Evolutionary conservation across 2,888 invertebrate genomes (phyloP).

Genomic region (Cylindroiulus punctatus): DNA sequence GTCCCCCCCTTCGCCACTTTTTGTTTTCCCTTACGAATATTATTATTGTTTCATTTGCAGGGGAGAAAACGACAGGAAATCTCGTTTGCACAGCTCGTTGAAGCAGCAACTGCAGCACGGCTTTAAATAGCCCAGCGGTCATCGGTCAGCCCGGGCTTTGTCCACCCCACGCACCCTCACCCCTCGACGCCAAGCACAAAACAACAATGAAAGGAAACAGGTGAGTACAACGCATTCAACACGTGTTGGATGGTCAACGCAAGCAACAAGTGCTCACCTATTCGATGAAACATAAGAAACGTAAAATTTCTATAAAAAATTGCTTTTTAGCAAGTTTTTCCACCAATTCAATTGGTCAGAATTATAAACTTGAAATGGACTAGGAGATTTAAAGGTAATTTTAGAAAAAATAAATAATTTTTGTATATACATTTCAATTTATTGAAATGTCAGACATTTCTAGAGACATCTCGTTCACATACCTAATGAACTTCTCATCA

Average conservation of each 20-base stretch:
- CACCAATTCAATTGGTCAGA: not conserved
- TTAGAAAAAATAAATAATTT: no score
- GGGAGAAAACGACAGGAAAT: constrained; percentile 3
- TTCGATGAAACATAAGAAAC: no score
- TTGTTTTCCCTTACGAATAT: not conserved
- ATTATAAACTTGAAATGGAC: no score
- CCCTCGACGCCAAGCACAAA: not conserved
- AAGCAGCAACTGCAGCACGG: not conserved
- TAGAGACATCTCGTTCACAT: no score
- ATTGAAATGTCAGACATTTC: no score
- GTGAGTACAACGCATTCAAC: not conserved
- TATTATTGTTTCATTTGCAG: not conserved
- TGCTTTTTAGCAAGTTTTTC: not conserved
- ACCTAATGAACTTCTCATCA: no score
- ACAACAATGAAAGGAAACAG: constrained; percentile 44
- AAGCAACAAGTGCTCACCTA: not conserved
- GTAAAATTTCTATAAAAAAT: no score
- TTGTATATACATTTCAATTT: no score
- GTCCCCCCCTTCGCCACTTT: not conserved
- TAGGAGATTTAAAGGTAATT: no score
- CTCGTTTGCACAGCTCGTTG: not conserved
- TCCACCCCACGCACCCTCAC: not conserved
- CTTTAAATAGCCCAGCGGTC: not conserved
- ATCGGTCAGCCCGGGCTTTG: not conserved
- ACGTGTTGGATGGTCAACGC: not conserved